These are phyloP conservation scores for Pyralis farinalis DNA, from an alignment of 2,888 invertebrate species.

Conservation along the genomic window DNA sequence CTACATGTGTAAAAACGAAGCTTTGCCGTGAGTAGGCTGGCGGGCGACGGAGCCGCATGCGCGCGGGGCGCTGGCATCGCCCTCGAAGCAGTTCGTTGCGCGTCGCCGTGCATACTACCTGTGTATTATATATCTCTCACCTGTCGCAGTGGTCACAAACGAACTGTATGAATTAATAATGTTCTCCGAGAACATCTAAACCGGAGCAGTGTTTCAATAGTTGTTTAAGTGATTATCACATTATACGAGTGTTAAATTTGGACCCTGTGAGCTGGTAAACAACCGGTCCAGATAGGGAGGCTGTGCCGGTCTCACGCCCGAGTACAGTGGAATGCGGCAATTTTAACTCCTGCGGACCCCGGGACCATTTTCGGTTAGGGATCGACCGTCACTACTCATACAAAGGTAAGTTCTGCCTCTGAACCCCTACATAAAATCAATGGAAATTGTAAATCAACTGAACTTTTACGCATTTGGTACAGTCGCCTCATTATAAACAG, in stretches of 20 bases:
- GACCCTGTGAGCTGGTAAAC: constrained; percentile 37
- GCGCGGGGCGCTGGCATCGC: constrained; percentile 59
- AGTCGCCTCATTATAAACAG: no score
- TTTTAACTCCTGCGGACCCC: constrained; percentile 78
- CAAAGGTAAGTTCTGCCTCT: constrained; percentile 49
- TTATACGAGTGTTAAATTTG: constrained; percentile 32
- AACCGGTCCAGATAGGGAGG: constrained; percentile 74
- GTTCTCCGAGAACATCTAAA: constrained; percentile 38
- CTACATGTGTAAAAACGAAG: constrained; percentile 55
- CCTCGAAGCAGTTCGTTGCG: constrained; percentile 53
- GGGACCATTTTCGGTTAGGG: constrained; percentile 68
- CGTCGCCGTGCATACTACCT: constrained; percentile 51
- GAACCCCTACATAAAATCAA: background rate
- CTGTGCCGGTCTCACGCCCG: constrained; percentile 70
- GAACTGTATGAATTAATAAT: constrained; percentile 59
- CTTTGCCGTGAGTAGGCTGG: constrained; percentile 26
- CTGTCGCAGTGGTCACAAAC: constrained; percentile 42
- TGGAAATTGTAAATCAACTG: no score
- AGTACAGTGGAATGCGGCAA: constrained; percentile 78
- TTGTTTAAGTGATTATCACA: constrained; percentile 63
- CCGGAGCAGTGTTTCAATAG: constrained; percentile 48
- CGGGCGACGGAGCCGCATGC: constrained; percentile 24
- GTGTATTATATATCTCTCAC: constrained; percentile 29
- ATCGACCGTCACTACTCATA: constrained; percentile 49
- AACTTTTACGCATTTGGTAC: no score